Base-by-base conservation (phyloP, 2,113 vertebrate genomes). In the Lontra canadensis region DNA sequence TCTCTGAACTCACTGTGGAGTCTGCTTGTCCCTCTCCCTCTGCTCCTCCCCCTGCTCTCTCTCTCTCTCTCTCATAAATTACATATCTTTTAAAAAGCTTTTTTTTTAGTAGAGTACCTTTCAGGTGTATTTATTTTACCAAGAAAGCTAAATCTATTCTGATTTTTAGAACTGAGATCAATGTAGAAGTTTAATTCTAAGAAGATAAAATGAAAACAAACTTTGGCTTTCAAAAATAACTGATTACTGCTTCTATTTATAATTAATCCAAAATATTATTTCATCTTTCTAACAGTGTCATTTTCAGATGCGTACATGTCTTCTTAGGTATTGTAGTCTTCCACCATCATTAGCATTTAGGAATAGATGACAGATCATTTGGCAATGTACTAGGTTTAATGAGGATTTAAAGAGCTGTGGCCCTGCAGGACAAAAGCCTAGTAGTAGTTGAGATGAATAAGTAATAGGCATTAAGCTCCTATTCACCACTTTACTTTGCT, bases 341-440 rank as follows among this genome's bases (percentile, higher is more conserved):
- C 81, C 63, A 94, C 57, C 42, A 88, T 69, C 71, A 97, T 74
- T 94, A 96, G 31, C 12, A 95, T 18, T 95, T 86, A 96, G 12
- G 12, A 86, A 88, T 1, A 88, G 25, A 95, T 80, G n/a, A 47
- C 1, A 88, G 42, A 81, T 63, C 18, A 88, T 42, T 14, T 61
- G 17, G 67, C 34, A 76, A 59, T n/a, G 6, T 83, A 44, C 34
- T 55, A 78, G 81, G 36, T 63, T 25, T 74, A 42, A 90, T 73
- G 84, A 7, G 25, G 23, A 95, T 82, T 94, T 81, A 81, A 94
- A 92, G 74, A 94, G n/a, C 69, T 3, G 59, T 17, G 13, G 21
- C 1, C 17, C 12, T 90, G 11, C 15, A 79, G 71, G 4, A 42
- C 61, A 83, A 81, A 97, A 80, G 12, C 9, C n/a, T 81, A 88